A percentile compares a stretch with the other conserved stretches of the same genome.
phyloP scores from a whole-genome alignment of 2,888 invertebrate species.

The Orthonevra nobilis region DNA sequence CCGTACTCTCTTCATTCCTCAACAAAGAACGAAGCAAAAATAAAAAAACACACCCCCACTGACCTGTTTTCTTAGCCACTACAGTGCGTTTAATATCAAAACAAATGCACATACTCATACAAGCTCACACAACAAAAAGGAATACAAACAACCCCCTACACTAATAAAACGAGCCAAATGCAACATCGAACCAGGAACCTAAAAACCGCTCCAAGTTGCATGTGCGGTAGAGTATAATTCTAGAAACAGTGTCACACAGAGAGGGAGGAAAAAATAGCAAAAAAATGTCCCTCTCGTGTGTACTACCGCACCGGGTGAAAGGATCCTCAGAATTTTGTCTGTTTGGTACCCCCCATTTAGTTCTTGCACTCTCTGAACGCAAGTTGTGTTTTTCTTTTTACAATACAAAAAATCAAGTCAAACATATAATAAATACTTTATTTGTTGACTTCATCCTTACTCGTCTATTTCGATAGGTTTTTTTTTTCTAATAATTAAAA shows the following conservation, averaged over 20 bases:
- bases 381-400: constrained; percentile 80
- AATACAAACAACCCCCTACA: too few species aligned
- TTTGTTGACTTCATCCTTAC: too few species aligned
- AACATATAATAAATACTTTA: constrained; percentile 72
- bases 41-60: constrained; percentile 48
- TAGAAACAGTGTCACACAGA: constrained; percentile 7
- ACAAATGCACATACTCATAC: too few species aligned
- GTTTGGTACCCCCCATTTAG: constrained; percentile 77
- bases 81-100: not conserved
- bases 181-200: constrained; percentile 64
- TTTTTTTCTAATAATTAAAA: too few species aligned
- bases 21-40: constrained; percentile 26
- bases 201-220: not conserved
- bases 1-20: constrained; percentile 12
- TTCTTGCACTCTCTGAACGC: constrained; percentile 81
- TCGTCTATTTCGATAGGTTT: too few species aligned
- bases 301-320: constrained; percentile 16
- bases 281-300: constrained; percentile 70
- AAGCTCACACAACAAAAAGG: too few species aligned
- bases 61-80: constrained; percentile 10
- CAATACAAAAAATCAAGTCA: constrained; percentile 76
- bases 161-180: not conserved
- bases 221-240: not conserved
- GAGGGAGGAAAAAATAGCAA: constrained; percentile 8
- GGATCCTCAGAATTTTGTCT: constrained; percentile 63